These are phyloP conservation scores for Cotesia vestalis DNA, from an alignment of 1,140 invertebrate species.

Conservation along the genomic window DNA sequence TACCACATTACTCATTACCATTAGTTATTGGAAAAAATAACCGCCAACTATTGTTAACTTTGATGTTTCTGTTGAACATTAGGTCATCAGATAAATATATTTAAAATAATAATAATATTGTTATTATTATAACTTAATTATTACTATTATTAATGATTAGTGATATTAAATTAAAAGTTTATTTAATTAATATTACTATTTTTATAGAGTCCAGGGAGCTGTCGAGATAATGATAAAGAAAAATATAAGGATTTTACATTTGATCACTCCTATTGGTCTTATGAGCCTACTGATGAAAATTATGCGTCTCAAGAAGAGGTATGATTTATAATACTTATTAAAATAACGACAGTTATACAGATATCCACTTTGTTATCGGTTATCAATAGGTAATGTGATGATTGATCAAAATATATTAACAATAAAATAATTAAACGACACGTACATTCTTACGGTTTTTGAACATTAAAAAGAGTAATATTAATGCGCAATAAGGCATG, in stretches of 20 bases:
- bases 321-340: slow-evolving; percentile 31
- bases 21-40: slow-evolving; percentile 33
- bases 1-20: slow-evolving; percentile 27
- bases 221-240: slow-evolving; percentile 69
- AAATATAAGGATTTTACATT: slow-evolving; percentile 91
- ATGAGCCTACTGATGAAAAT: slow-evolving; percentile 73
- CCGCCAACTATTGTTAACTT: slow-evolving; percentile 12
- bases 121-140: not conserved
- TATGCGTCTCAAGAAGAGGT: slow-evolving; percentile 85
- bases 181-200: slow-evolving; percentile 33
- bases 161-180: slow-evolving; percentile 2
- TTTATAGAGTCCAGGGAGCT: slow-evolving; percentile 61
- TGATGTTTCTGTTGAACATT: slow-evolving; percentile 18
- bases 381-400: not conserved
- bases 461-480: slow-evolving; percentile 7
- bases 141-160: too few relatives aligned
- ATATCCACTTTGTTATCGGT: too few relatives aligned
- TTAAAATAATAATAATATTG: too few relatives aligned
- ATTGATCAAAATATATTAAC: slow-evolving; percentile 15
- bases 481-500: slow-evolving; percentile 20
- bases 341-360: too few relatives aligned
- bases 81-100: too few relatives aligned
- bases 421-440: slow-evolving; percentile 6
- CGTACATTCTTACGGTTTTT: slow-evolving; percentile 17
- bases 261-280: slow-evolving; percentile 94